Percentiles rank a stretch among this genome's conserved stretches.
Evolutionary conservation across 2,113 vertebrate species (phyloP).

Genomic region (Poecile atricapillus): DNA sequence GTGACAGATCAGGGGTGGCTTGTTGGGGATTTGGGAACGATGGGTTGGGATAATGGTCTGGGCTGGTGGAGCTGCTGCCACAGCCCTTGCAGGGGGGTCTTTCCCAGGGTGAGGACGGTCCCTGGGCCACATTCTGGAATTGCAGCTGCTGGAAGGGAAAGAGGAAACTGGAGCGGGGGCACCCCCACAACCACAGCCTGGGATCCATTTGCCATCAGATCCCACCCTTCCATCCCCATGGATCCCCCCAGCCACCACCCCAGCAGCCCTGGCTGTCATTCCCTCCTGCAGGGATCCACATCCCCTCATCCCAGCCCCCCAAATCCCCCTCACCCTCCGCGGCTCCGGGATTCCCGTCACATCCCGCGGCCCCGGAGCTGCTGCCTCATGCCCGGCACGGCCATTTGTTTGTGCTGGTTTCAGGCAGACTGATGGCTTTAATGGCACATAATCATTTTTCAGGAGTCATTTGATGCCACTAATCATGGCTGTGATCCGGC

Average conservation of each 20-base stretch:
- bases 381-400: slow-evolving; percentile 65
- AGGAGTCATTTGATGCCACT: slow-evolving; percentile 78
- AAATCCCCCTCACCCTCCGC: fast-evolving
- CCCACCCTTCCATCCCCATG: fast-evolving
- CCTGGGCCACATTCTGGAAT: fast-evolving
- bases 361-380: slow-evolving; percentile 2
- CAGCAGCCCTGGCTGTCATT: fast-evolving
- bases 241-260: fast-evolving
- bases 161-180: fast-evolving
- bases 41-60: neutral
- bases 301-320: neutral
- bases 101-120: fast-evolving
- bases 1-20: fast-evolving
- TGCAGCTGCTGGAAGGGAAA: neutral
- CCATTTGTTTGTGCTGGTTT: slow-evolving; percentile 74
- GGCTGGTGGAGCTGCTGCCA: neutral
- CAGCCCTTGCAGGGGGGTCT: neutral
- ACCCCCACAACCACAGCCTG: neutral
- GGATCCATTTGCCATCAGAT: fast-evolving
- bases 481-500: slow-evolving; percentile 68
- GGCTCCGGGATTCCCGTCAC: neutral
- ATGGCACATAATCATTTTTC: slow-evolving; percentile 80
- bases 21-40: fast-evolving
- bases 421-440: slow-evolving; percentile 77
- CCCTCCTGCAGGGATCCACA: fast-evolving